Base-by-base conservation (phyloP, 1,140 invertebrate species). In the Diachasmimorpha longicaudata region DNA sequence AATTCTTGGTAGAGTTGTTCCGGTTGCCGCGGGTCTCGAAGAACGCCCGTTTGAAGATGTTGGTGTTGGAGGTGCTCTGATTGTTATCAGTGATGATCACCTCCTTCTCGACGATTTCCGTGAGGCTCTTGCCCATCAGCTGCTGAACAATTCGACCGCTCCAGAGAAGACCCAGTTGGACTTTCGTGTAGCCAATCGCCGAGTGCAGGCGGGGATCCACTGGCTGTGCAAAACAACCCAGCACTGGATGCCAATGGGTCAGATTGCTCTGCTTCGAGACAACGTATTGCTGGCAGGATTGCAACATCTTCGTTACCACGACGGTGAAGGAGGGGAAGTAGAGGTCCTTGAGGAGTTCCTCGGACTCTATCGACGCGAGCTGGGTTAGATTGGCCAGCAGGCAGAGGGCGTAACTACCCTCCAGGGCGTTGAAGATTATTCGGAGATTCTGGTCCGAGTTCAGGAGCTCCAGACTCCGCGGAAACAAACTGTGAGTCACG, bases 171-270 rank as follows among this genome's bases (percentile, higher is more conserved):
- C 95, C 93, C 16, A 99, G 87, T 85, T 99, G 97, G 36, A 89
- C 90, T 79, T 96, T 94, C 0, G 98, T 93, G 80, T 93, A 91
- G 0, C 92, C 91, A 85, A 97, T 94, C 52, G 95, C 92, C 72
- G 95, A 95, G 81, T 96, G 95, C 39, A 97, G 90, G n/a, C 93
- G 93, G 8, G 90, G 89, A 85, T 98, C 96, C 58, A 96, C 93
- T 10, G 93, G 92, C 80, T 98, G 96, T 10, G 95, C 94, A 89
- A 98, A 97, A 97, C 97, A 99, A n/a, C 98, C 98, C 8, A 99
- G 90, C 36, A 99, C 93, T 16, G 98, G 97, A 90, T 99, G 97
- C 97, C 97, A 99, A 85, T 98, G 96, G 46, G 96, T 97, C 37
- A 98, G 91, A 84, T 95, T 96, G 19, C 95, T 95, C 82, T 95